Conservation (phyloP, 2,888 invertebrate genomes). For the Pammene aurita region DNA sequence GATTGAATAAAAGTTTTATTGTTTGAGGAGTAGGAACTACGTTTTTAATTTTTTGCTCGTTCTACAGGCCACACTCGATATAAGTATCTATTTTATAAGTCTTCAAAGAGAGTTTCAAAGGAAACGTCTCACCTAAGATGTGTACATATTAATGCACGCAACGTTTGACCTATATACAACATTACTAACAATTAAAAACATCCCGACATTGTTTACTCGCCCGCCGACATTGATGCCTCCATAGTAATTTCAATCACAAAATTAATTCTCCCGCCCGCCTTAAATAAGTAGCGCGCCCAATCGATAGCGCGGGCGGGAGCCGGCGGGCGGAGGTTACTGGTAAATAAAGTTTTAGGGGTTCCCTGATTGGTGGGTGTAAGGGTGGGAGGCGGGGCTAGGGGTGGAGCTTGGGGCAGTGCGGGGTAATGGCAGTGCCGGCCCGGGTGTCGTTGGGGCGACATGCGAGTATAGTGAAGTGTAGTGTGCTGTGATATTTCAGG, state of each 20-base stretch:
- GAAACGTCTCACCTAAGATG: too few species aligned
- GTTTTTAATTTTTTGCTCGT: too few species aligned
- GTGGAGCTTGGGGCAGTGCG: slow-evolving; percentile 48
- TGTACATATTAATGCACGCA: background rate
- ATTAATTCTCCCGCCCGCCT: slow-evolving; percentile 78
- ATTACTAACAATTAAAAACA: slow-evolving; percentile 29
- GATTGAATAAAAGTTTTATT: too few species aligned
- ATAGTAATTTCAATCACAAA: slow-evolving; percentile 81
- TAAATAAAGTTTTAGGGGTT: slow-evolving; percentile 74
- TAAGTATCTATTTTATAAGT: too few species aligned
- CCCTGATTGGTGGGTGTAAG: slow-evolving; percentile 57
- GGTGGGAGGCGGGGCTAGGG: slow-evolving; percentile 52
- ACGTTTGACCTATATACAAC: background rate
- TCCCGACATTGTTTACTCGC: slow-evolving; percentile 44
- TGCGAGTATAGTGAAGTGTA: slow-evolving; percentile 22
- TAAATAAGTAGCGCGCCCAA: slow-evolving; percentile 79
- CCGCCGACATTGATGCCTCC: slow-evolving; percentile 69
- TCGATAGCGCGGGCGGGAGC: slow-evolving; percentile 72
- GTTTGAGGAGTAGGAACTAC: too few species aligned
- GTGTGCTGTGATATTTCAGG: slow-evolving; percentile 23
- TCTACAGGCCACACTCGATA: too few species aligned
- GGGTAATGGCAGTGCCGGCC: slow-evolving; percentile 52
- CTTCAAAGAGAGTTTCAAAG: too few species aligned
- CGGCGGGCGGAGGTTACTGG: slow-evolving; percentile 72
- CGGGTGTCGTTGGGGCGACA: slow-evolving; percentile 43